Evolutionary conservation across 2,888 invertebrate genomes (phyloP), one percentile per base, ranked within the genome.

Genomic region (Torymus tubicola): DNA sequence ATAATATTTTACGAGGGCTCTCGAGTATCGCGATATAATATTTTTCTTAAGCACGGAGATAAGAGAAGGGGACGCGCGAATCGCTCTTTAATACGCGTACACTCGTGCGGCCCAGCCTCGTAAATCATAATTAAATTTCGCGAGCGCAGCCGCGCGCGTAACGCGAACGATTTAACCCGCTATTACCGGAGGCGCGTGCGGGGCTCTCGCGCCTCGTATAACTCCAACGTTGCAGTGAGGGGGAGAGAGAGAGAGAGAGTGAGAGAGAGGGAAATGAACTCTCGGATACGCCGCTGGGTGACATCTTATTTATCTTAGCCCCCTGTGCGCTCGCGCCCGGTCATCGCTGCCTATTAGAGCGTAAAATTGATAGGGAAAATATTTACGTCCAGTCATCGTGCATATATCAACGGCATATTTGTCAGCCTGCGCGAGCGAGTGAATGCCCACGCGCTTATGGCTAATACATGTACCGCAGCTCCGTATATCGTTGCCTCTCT

Each of bases 281-380:
- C 18, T 4, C 14, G 61, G 61, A 21, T n/a, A 53, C 61, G 61
- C 13, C 64, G 57, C 24, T 18, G 65, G 57, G 52, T 42, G 65
- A 52, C 67, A 42, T 67, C 67, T 78, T 78, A 53, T 72, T 72
- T 70, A 64, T 70, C 74, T 67, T 65, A 74, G 11, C 21, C 16
- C 42, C 42, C 42, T 8, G 42, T 8, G 42, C 8, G 8, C 8
- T n/a, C 42, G 42, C 42, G 42, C 8, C n/a, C 12, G 42, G 42
- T 10, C 24, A 42, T 50, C 53, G 11, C 11, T 13, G 60, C 13
- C 18, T 58, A 70, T 57, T 63, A 42, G 64, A 63, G 24, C 24
- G 13, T 14, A 55, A 64, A 70, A 70, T 71, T 69, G 52, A 21
- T 58, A 64, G 55, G 42, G 53, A 65, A 67, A 60, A 50, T 64